A percentile compares a stretch with the other conserved stretches of the same genome.
Conservation (phyloP, 2,888 invertebrate species). For the Carterocephalus palaemon region DNA sequence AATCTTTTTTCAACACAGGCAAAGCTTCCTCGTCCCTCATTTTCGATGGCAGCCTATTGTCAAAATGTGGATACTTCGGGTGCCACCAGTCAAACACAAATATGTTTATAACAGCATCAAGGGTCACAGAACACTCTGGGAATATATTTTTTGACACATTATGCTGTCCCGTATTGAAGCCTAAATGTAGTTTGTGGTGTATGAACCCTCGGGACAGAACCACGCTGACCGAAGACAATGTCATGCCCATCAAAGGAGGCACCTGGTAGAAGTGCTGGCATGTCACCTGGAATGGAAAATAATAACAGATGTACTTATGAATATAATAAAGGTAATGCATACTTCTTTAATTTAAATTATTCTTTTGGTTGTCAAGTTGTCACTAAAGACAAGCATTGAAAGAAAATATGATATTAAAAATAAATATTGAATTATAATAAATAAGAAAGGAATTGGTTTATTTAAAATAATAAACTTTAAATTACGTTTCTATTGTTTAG, state of each 20-base stretch:
- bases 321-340: not conserved
- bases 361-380: too few species aligned
- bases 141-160: constrained; percentile 47
- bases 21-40: constrained; percentile 47
- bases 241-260: constrained; percentile 80
- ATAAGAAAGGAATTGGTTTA: too few species aligned
- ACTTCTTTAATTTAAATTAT: too few species aligned
- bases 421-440: too few species aligned
- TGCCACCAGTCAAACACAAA: constrained; percentile 83
- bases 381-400: too few species aligned
- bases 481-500: too few species aligned
- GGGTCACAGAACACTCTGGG: constrained; percentile 51
- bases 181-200: constrained; percentile 75
- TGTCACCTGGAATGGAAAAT: constrained; percentile 64
- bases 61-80: constrained; percentile 65
- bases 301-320: not conserved
- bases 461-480: too few species aligned
- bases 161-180: constrained; percentile 60
- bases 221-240: constrained; percentile 74
- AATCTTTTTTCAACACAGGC: constrained; percentile 52
- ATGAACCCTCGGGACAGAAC: constrained; percentile 75
- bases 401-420: too few species aligned
- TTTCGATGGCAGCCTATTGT: constrained; percentile 43
- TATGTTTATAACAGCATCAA: constrained; percentile 55
- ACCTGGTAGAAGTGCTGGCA: constrained; percentile 77